Percentiles rank a stretch among this genome's conserved stretches.
These are phyloP conservation scores for Chalcosyrphus nemorum DNA, from an alignment of 2,888 invertebrate genomes.

Conservation along the genomic window DNA sequence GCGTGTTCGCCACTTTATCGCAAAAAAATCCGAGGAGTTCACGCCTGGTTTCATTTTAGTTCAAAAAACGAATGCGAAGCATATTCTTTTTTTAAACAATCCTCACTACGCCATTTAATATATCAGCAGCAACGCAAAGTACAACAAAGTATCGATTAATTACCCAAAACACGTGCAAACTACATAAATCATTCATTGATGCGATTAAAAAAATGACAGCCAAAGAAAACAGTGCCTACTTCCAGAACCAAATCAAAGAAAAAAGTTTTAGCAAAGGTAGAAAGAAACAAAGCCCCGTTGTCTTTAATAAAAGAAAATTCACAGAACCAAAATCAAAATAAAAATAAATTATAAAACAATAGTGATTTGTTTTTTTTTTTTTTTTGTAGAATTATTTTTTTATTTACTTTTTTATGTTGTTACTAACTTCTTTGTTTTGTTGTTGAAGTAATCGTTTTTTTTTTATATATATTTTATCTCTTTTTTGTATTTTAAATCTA, in stretches of 20 bases:
- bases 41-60: too few species aligned
- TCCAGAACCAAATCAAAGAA: not conserved
- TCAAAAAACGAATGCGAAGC: too few species aligned
- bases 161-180: too few species aligned
- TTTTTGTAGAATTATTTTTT: conserved; percentile 67
- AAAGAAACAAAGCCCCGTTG: not conserved
- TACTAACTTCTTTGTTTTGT: conserved; percentile 71
- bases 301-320: not conserved
- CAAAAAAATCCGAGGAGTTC: too few species aligned
- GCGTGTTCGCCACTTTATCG: too few species aligned
- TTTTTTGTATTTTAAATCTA: conserved; percentile 67
- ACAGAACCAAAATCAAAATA: not conserved
- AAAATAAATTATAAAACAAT: conserved; percentile 34
- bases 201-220: too few species aligned
- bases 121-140: too few species aligned
- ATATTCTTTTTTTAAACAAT: too few species aligned
- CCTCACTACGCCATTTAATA: too few species aligned
- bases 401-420: conserved; percentile 68
- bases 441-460: conserved; percentile 67
- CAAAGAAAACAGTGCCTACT: too few species aligned
- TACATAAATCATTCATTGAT: too few species aligned
- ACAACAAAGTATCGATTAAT: too few species aligned
- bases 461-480: conserved; percentile 65
- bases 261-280: not conserved
- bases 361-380: conserved; percentile 25